Base-by-base conservation (phyloP, 2,113 vertebrate genomes). In the Catharus fuscescens region DNA sequence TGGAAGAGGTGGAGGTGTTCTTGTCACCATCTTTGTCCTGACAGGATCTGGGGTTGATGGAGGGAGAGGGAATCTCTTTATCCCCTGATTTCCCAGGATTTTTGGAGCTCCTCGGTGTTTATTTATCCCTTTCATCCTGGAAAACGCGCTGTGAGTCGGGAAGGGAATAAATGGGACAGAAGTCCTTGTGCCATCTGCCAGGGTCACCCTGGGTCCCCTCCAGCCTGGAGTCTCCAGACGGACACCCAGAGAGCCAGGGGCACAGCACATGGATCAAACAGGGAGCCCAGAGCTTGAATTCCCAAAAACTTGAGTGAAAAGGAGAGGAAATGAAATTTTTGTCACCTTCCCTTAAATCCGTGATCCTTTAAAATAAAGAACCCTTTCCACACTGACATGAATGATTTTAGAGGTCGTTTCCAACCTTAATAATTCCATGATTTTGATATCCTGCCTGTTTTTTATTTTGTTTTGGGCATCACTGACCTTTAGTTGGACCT, bases 171-270 rank as follows among this genome's bases (percentile, higher is more conserved):
- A 66, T 12, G 42, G 61, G 31, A 77, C 44, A 14, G 18, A 70
- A 85, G 5, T 76, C 53, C 84, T 85, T 72, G 12, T 80, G 82
- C 92, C 95, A 94, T 94, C 92, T 94, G 88, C 56, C 67, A 10
- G 50, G 8, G 61, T 61, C 69, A 66, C 60, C 67, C 50, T 9
- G 50, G 80, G 79, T 31, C 71, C 67, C 18, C 88, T 47, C 82
- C 96, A 94, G 10, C 66, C 92, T 78, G 86, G 74, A 86, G 47
- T 23, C 45, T 90, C 80, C 86, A 96, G 79, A 92, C 5, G 14
- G 92, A 76, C 0, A 26, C 70, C n/a, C 3, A 4, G 50, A 86
- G 36, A 69, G 74, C 85, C 88, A 7, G 31, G n/a, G 62, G 66
- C 79, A 31, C 34, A 53, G 34, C 92, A 83, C 64, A 53, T 73